Evolutionary conservation across 2,797 vertebrate species (phyloP), one percentile per base, ranked within the genome.

Genomic region (Cuniculus paca): DNA sequence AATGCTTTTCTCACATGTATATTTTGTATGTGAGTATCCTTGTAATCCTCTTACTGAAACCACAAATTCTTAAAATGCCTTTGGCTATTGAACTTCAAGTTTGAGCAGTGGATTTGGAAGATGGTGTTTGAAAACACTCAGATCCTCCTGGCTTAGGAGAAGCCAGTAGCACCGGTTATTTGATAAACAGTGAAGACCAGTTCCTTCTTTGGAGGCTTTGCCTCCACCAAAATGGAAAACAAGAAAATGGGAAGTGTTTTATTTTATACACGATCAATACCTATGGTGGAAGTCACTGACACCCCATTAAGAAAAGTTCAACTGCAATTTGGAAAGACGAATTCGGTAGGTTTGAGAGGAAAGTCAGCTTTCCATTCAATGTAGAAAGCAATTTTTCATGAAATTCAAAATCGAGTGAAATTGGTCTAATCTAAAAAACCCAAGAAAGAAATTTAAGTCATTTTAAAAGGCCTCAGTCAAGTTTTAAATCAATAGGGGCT

Each of bases 331-430:
- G 36, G 72, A 93, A 45, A 93, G 65, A 54, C 31, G 17, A 0
- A 36, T 77, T 86, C 70, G 36, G 80, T 90, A 14, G 22, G 9
- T 72, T 74, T 87, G 42, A 72, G 39, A 95, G 68, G 60, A 31
- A 96, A 96, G 81, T 72, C 0, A 6, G 36, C 58, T 94, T 94
- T 95, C 86, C 36, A 20, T 13, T 48, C 75, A 91, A 95, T 58
- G 60, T 16, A 92, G 52, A 81, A 82, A 56, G 50, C 42, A 54
- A 28, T 91, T 92, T 78, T 77, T 95, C 91, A 95, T 96, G 83
- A 91, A 95, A 96, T 95, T 90, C 63, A 95, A 95, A 97, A 88
- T 70, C 63, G 82, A 91, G 16, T 24, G 39, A 95, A 97, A 97
- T 93, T 91, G 60, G 63, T 91, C 31, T 78, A 95, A 90, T 95